Evolutionary conservation across 1,140 invertebrate species (phyloP).

Genomic region (Caenorhabditis briggsae): DNA sequence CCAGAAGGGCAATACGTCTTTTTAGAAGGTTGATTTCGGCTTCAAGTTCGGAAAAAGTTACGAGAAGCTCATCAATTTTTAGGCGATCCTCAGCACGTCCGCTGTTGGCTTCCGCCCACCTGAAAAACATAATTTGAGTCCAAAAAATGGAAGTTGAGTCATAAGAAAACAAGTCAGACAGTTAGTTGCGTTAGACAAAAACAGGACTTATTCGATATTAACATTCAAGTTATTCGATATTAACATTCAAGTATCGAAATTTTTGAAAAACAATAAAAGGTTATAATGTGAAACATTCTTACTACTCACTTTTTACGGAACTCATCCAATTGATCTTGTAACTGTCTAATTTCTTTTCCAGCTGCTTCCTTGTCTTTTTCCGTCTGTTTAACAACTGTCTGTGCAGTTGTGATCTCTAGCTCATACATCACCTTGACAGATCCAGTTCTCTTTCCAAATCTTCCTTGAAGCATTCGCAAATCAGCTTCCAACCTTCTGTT

Average conservation of each 20-base stretch:
- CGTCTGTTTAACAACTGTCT: conserved; percentile 70
- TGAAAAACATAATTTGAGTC: conserved; percentile 31
- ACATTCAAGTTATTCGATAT: too few species aligned
- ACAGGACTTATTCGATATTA: too few species aligned
- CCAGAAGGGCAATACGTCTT: conserved; percentile 68
- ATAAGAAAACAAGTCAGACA: too few species aligned
- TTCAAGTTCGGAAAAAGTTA: conserved; percentile 67
- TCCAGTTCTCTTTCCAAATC: conserved; percentile 79
- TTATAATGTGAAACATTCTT: not conserved
- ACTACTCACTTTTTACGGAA: conserved; percentile 67
- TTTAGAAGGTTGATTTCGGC: conserved; percentile 71
- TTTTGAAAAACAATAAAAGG: too few species aligned
- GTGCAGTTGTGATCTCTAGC: conserved; percentile 77
- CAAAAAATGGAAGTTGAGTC: too few species aligned
- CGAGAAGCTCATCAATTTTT: conserved; percentile 70
- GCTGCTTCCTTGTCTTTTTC: conserved; percentile 62
- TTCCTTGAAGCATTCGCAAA: conserved; percentile 78
- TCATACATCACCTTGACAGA: conserved; percentile 80
- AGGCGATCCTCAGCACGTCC: conserved; percentile 67
- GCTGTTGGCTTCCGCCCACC: conserved; percentile 68
- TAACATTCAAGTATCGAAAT: too few species aligned
- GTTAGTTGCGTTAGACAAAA: too few species aligned
- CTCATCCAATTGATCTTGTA: conserved; percentile 67
- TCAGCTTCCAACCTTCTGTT: conserved; percentile 79
- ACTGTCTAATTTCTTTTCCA: conserved; percentile 67